These are phyloP conservation scores for Columba livia DNA, from an alignment of 2,113 vertebrate species.

Conservation along the genomic window DNA sequence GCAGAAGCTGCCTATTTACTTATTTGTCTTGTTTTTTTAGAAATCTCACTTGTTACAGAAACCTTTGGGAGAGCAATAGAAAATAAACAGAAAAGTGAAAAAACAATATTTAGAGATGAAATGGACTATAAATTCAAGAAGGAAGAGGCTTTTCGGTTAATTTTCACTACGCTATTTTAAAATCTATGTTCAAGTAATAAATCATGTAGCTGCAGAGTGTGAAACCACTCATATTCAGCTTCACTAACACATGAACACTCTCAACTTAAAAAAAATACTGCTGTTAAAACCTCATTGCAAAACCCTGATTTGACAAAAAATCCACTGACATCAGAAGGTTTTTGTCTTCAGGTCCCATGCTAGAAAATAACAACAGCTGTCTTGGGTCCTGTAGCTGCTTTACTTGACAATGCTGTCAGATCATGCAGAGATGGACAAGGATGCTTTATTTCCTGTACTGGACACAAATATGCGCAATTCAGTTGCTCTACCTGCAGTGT, in stretches of 20 bases:
- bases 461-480: background rate
- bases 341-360: background rate
- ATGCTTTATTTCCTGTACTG: background rate
- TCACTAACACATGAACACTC: background rate
- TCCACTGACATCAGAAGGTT: background rate
- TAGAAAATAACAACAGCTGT: background rate
- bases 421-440: background rate
- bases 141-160: background rate
- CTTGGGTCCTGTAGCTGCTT: background rate
- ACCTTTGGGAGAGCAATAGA: background rate
- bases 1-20: background rate
- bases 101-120: background rate
- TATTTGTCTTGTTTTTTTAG: background rate
- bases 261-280: background rate
- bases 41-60: background rate
- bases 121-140: background rate
- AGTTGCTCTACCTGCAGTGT: background rate
- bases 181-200: background rate
- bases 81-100: background rate
- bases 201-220: background rate
- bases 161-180: background rate
- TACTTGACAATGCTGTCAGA: background rate
- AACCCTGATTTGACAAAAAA: background rate
- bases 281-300: background rate
- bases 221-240: background rate